Base-by-base conservation (phyloP, 1,140 invertebrate species). In the Trachelipus rathkii region DNA sequence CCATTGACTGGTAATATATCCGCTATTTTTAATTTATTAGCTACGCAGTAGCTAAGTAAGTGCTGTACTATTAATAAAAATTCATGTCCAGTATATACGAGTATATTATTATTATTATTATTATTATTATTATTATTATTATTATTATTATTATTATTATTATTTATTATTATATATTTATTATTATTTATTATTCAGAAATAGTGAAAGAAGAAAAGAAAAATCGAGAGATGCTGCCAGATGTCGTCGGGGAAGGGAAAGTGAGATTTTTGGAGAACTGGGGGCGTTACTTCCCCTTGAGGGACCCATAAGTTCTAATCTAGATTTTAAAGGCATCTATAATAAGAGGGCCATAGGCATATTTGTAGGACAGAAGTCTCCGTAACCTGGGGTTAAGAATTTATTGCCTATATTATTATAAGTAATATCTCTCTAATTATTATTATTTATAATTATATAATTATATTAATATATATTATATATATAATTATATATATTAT, bases 261-360 rank as follows among this genome's bases (percentile, higher is more conserved):
- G 95, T 76, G 94, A 97, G 85, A 95, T 97, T 80, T 98, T 97
- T 84, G 89, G 89, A 46, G 93, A 97, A 82, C 87, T 98, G 77
- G 92, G 92, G 0, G 88, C 89, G 66, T 89, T 90, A 6, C 86
- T 98, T 78, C 96, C 96, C 0, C 85, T 97, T 11, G 87, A 91
- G 10, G 86, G 88, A 68, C 85, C 84, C 44, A 91, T 94, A 73
- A 90, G 93, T 9, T 88, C 89, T 75, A 92, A 95, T 83, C 87
- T 98, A 78, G 96, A 98, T 86, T n/a, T n/a, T n/a, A n/a, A 98
- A 98, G 86, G 95, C 95, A 1, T 97, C 95, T 5, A 89, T 98
- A 66, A 96, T 98, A 90, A 87, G 96, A 72, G 88, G n/a, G 92
- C 94, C 8, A 95, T 97, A 82, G 92, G 92, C 93, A 43, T 95